These are phyloP conservation scores for Intellagama lesueurii DNA, from an alignment of 2,797 vertebrate species.

Conservation along the genomic window DNA sequence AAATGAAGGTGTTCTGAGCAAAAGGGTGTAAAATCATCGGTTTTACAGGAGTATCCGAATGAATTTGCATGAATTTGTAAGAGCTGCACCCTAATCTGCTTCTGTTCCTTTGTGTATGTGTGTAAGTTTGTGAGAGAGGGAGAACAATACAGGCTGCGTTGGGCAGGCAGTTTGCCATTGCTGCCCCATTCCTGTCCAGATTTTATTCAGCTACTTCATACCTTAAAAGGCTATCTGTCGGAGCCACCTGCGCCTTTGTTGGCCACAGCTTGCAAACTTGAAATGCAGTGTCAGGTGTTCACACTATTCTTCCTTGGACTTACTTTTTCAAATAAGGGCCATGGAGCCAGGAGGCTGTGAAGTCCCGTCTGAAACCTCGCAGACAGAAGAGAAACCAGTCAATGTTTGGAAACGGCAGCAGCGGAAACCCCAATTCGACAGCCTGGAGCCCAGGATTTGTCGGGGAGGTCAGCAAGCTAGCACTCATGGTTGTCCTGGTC, in stretches of 20 bases:
- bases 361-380: neutral
- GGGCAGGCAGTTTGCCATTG: neutral
- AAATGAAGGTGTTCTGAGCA: neutral
- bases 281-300: neutral
- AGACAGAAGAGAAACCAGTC: neutral
- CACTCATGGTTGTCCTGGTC: conserved; percentile 83
- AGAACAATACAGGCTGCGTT: neutral
- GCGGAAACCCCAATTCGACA: conserved; percentile 69
- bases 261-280: neutral
- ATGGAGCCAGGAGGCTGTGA: neutral
- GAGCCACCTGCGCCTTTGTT: neutral
- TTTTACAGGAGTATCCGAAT: neutral
- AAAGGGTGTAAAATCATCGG: neutral
- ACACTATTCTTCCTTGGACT: neutral
- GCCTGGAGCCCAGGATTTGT: conserved; percentile 78
- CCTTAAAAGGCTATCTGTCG: neutral
- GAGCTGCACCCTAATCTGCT: no score
- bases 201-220: neutral
- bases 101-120: neutral
- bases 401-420: conserved; percentile 51
- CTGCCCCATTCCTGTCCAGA: neutral
- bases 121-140: neutral
- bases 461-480: conserved; percentile 76
- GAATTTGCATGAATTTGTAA: neutral
- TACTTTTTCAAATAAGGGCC: neutral